Conservation (phyloP, 92 coral and sea anemone species). For the Zoanthus sansibaricus region DNA sequence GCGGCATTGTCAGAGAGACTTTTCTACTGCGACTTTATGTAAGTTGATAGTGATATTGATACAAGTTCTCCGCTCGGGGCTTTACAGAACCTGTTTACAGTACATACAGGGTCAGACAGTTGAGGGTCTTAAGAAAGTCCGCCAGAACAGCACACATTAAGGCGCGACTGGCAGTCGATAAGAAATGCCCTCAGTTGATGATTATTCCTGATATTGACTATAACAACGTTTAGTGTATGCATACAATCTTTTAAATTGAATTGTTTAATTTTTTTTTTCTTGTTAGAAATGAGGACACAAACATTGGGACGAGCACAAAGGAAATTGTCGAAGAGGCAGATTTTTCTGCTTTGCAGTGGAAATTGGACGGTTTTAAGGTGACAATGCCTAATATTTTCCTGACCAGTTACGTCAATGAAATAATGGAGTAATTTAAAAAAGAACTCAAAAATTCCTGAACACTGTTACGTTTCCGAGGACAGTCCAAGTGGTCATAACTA, state of each 20-base stretch:
- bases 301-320: conserved; percentile 69
- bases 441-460: background rate
- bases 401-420: background rate
- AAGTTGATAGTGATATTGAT: conserved; percentile 38
- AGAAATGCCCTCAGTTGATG: no score
- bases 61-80: no score
- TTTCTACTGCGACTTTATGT: conserved; percentile 85
- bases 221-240: background rate
- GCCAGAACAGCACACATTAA: no score
- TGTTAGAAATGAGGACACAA: conserved; percentile 74
- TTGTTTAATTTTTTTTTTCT: background rate
- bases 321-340: conserved; percentile 97
- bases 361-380: conserved; percentile 89
- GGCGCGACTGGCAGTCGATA: no score
- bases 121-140: no score
- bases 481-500: no score
- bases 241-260: background rate
- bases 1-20: conserved; percentile 98
- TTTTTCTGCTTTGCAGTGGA: conserved; percentile 92
- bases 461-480: no score
- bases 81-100: no score
- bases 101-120: no score
- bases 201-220: no score
- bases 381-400: background rate
- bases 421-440: no score